Base-by-base conservation (phyloP, 1,140 invertebrate species). In the Cepaea nemoralis region DNA sequence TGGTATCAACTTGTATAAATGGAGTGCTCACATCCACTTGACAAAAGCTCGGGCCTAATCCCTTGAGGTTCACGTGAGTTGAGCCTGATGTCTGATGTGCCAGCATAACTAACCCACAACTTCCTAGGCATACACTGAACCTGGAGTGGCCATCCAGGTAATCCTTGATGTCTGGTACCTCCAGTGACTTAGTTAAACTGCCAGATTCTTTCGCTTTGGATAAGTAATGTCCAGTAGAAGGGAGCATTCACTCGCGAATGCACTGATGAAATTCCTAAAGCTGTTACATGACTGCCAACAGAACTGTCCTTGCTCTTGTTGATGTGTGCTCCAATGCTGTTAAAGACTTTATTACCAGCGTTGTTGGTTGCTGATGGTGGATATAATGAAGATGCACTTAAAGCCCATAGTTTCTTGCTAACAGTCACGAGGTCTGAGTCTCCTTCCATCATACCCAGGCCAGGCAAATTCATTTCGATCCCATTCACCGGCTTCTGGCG, bases 31-130 rank as follows among this genome's bases (percentile, higher is more conserved):
- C 73, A 35, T 83, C 82, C 37, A 82, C 45, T 67, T 86, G 86
- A 81, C 85, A 89, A 59, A 50, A 86, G 70, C 83, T 83, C 19
- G 81, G 67, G 31, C 63, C 33, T 31, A 74, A 33, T 31, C n/a
- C 71, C 48, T 50, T 74, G 8, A 50, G 40, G 42, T 27, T 48
- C 14, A 45, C 12, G 6, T 81, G 27, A 86, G 37, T 19, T 81
- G 82, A 85, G 85, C 69, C 88, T 87, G n/a, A 87, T 89, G 76
- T 89, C 87, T 19, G 86, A 83, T 55, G 87, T 86, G 48, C 87
- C 63, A 35, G 84, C 85, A 35, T 76, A 33, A 19, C 59, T 70
- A 33, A 35, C 19, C 74, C 78, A 35, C 22, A 33, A n/a, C 42
- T 71, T 31, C 69, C 75, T 39, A 39, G 27, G 22, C 67, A 73